Base-by-base conservation (phyloP, 2,113 vertebrate species). In the Mugil cephalus region DNA sequence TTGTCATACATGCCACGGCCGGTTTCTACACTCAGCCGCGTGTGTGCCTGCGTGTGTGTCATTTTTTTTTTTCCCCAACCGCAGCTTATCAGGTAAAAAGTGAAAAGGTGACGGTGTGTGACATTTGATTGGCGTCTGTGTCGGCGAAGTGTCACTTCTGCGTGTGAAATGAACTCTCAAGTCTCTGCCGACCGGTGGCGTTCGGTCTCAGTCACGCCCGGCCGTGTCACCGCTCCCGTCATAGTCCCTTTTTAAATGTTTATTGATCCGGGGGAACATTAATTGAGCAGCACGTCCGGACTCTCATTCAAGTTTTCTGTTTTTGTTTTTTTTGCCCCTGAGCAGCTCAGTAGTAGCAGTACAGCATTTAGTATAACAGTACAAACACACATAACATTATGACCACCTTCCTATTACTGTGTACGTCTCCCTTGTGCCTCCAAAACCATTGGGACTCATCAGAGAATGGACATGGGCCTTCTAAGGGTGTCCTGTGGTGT, bases 1-100 rank as follows among this genome's bases (percentile, higher is more conserved):
- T 80, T 80, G 79, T 88, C 82, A 88, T 75, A 78, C 81, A 69
- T 60, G 77, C 79, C 74, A 56, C n/a, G 15, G 50, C 56, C 36
- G 6, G 39, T 48, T 73, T 65, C 50, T 45, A 14, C 70, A 17
- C 59, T 60, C 58, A 38, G 38, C 53, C 14, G 18, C 63, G 10
- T 56, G 48, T 61, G 69, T 19, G 30, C 13, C 24, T 40, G 55
- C 58, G 17, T 14, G 45, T 21, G 58, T 52, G 56, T 50, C 38
- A 24, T 56, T 65, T 15, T 52, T 36, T 55, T 50, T 58, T 52
- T 13, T 39, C 30, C n/a, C 10, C 14, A 67, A 51, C 50, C 21
- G 12, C 17, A 3, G 69, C 58, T 53, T 53, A 43, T 55, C 69
- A 65, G 70, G 80, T 51, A 24, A 52, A 56, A 46, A 70, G 53